A percentile compares a stretch with the other conserved stretches of the same genome.
phyloP scores from a whole-genome alignment of 1,140 invertebrate species.

The Dreissena rostriformis region DNA sequence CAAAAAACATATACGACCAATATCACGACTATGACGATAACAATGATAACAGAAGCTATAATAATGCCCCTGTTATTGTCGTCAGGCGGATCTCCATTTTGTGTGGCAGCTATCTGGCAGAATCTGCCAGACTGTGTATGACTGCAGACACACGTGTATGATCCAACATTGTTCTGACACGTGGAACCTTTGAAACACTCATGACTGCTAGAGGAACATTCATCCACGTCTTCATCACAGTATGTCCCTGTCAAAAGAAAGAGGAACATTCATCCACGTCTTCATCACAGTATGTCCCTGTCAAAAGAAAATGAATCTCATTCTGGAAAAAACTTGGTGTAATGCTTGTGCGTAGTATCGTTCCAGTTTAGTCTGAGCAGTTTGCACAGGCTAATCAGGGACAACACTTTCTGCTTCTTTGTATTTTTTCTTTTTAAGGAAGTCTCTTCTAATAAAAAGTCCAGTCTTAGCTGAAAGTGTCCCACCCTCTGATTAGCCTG shows the following conservation, averaged over 20 bases:
- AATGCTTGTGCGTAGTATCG: too few relatives aligned
- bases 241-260: constrained; percentile 70
- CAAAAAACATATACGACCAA: constrained; percentile 47
- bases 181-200: constrained; percentile 6
- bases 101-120: background rate
- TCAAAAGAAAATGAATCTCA: too few relatives aligned
- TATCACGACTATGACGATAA: constrained; percentile 48
- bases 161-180: constrained; percentile 33
- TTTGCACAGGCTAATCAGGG: too few relatives aligned
- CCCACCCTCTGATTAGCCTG: too few relatives aligned
- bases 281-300: constrained; percentile 83
- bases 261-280: constrained; percentile 81
- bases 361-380: too few relatives aligned
- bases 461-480: too few relatives aligned
- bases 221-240: constrained; percentile 84
- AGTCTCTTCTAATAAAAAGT: too few relatives aligned
- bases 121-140: constrained; percentile 1
- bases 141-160: constrained; percentile 25
- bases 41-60: constrained; percentile 46
- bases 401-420: too few relatives aligned
- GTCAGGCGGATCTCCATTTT: background rate
- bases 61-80: constrained; percentile 7
- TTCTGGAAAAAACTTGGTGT: too few relatives aligned
- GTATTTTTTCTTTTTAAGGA: too few relatives aligned
- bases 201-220: constrained; percentile 68